These are phyloP conservation scores for Enteromius trimaculatus DNA, from an alignment of 2,797 vertebrate species.

Conservation along the genomic window DNA sequence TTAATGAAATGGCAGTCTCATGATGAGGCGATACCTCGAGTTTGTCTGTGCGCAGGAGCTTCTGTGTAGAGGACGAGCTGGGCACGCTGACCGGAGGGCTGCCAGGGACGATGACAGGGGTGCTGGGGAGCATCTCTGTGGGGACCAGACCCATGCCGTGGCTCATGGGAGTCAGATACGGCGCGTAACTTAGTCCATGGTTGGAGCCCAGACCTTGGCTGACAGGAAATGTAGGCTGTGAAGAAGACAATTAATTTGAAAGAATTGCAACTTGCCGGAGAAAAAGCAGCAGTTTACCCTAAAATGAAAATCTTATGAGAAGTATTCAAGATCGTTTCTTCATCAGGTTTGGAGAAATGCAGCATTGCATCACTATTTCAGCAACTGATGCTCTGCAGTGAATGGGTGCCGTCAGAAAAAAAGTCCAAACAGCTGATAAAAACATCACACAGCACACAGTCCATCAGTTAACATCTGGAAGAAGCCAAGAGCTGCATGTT, in stretches of 20 bases:
- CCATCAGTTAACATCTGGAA: not conserved
- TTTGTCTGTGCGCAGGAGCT: conserved; percentile 97
- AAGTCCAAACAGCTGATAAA: not conserved
- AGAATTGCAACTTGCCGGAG: not conserved
- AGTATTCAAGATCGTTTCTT: not conserved
- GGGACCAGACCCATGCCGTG: conserved; percentile 94
- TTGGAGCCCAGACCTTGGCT: conserved; percentile 91
- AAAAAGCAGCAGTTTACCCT: not conserved
- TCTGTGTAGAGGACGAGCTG: conserved; percentile 91
- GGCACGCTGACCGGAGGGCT: conserved; percentile 89
- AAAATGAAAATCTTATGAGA: not conserved
- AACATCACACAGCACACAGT: not conserved
- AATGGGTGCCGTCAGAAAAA: not conserved
- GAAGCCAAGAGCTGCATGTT: not conserved
- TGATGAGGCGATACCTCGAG: conserved; percentile 87
- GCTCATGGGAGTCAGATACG: conserved; percentile 91
- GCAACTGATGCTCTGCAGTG: not conserved
- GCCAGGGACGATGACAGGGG: conserved; percentile 88
- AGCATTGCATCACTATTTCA: not conserved
- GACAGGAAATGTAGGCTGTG: conserved; percentile 85
- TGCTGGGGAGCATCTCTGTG: conserved; percentile 91
- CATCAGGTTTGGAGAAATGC: not conserved
- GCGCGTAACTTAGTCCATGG: conserved; percentile 91
- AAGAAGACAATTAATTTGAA: not conserved
- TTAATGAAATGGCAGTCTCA: not conserved